Evolutionary conservation across 1,140 invertebrate genomes (phyloP), one percentile per base, ranked within the genome.

Genomic region (Bacillus rossius): DNA sequence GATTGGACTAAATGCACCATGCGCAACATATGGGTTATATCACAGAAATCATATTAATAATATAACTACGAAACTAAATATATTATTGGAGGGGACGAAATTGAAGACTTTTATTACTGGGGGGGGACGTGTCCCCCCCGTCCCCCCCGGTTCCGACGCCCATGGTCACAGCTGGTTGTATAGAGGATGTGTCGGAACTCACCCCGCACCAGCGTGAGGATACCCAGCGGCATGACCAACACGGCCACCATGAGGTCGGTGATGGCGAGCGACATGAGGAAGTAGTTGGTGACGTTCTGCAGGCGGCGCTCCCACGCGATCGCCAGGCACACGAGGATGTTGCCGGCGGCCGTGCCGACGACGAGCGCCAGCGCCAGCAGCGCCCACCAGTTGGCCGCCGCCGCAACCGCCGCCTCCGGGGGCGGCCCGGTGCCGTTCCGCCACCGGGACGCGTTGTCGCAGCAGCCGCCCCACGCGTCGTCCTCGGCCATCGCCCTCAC

Each of bases 221-320:
- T 91, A 38, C 90, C 91, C 55, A 95, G 76, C 1, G 92, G 92
- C 92, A 96, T 96, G 38, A 96, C 93, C 54, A 94, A 77, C 8
- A 94, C 79, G 3, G 90, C 91, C 0, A 98, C 94, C 77, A 98
- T 86, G 14, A 98, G 81, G 77, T 98, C 96, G 4, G 95, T 96
- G 57, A 97, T 87, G 22, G 96, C 94, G 65, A 99, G 75, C 13
- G 94, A 97, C 82, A 97, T 90, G 55, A 99, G 82, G 70, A 99
- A 96, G 70, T 96, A 95, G 74, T 98, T 98, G 58, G 96, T 98
- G 17, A 97, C 91, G 71, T 96, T 96, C 70, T 98, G 90, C 55
- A 98, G 79, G 14, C 90, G 80, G 25, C 87, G 80, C 70, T 97
- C 93, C 79, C 88, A 85, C 59, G 87, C 85, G 52, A 99, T 91